Conservation (phyloP, 2,113 vertebrate species). For the Ascaphus truei region DNA sequence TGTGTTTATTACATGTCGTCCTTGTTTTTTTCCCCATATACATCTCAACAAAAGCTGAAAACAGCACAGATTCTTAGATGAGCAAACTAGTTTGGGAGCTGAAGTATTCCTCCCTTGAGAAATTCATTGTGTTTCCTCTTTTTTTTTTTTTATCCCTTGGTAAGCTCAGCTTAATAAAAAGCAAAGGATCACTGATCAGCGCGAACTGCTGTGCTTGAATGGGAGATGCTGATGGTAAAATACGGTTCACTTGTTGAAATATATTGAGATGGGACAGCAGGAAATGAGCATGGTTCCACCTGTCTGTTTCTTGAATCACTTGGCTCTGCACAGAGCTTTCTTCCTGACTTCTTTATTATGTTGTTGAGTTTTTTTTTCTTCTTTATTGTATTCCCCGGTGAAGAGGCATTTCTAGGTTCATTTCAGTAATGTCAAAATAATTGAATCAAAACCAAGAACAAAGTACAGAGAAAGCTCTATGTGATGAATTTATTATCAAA, state of each 20-base stretch:
- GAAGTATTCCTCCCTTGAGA: constrained; percentile 25
- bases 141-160: constrained; percentile 36
- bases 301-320: constrained; percentile 54
- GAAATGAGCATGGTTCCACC: constrained; percentile 59
- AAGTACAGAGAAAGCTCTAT: constrained; percentile 36
- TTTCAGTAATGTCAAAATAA: constrained; percentile 61
- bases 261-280: constrained; percentile 53
- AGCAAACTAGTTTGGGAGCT: constrained; percentile 3
- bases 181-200: constrained; percentile 47
- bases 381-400: constrained; percentile 42
- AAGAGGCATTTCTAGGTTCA: constrained; percentile 51
- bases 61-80: constrained; percentile 33
- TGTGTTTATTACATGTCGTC: constrained; percentile 6
- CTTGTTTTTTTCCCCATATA: background rate
- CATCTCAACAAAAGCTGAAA: constrained; percentile 7
- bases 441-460: constrained; percentile 48
- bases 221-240: constrained; percentile 36
- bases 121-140: constrained; percentile 21
- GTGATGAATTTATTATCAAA: constrained; percentile 47
- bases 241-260: constrained; percentile 48
- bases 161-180: constrained; percentile 38
- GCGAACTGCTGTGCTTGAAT: constrained; percentile 23
- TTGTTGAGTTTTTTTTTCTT: constrained; percentile 39
- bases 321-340: constrained; percentile 47
- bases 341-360: constrained; percentile 40